Evolutionary conservation across 2,797 vertebrate genomes (phyloP).

Genomic region (Tokudaia tokunoshimensis): DNA sequence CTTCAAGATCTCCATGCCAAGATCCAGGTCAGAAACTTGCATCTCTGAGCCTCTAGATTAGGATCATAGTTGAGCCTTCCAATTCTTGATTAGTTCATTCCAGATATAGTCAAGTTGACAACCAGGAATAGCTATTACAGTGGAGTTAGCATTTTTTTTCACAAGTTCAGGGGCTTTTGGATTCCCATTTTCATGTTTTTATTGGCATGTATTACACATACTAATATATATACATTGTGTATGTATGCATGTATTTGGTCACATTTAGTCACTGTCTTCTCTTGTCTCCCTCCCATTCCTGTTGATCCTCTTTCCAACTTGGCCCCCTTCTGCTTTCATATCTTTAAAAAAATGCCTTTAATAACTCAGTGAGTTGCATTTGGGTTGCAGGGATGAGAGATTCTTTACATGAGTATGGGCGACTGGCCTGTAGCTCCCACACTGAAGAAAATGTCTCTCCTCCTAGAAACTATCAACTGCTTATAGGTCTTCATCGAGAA

Average conservation of each 20-base stretch:
- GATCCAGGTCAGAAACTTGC: no score
- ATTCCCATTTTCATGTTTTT: not conserved
- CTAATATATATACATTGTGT: not conserved
- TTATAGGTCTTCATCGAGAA: not conserved
- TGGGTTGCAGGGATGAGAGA: not conserved
- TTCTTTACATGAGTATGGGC: not conserved
- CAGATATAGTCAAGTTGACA: no score
- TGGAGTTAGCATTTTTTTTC: constrained; percentile 9
- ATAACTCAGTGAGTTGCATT: not conserved
- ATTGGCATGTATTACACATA: not conserved
- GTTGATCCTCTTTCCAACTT: no score
- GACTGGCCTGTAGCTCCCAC: not conserved
- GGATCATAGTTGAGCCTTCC: no score
- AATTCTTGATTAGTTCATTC: no score
- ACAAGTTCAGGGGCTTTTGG: not conserved
- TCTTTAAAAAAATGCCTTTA: not conserved
- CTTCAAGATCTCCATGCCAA: no score
- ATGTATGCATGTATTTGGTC: no score
- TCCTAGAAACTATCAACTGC: not conserved
- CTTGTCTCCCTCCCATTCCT: not conserved
- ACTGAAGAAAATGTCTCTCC: not conserved
- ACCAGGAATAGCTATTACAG: no score
- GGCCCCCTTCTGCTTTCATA: not conserved
- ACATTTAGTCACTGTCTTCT: not conserved
- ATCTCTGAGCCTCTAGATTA: no score